Percentiles rank a stretch among this genome's conserved stretches.
phyloP scores from a whole-genome alignment of 2,113 vertebrate species.

The Balaeniceps rex region DNA sequence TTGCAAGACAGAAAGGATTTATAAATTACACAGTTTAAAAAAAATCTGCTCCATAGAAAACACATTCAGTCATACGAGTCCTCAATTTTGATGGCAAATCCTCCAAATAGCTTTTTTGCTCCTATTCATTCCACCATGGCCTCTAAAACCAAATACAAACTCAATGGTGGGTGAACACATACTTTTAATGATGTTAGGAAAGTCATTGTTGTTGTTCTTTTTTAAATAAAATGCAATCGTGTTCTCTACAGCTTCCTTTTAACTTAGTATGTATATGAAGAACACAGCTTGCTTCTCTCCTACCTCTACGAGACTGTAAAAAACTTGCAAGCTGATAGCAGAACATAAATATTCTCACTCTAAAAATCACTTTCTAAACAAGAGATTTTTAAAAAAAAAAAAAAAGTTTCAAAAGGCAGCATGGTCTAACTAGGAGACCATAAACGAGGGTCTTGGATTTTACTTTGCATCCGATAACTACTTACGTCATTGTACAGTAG shows the following conservation, averaged over 20 bases:
- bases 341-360: neutral
- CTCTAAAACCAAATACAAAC: neutral
- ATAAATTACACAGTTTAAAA: neutral
- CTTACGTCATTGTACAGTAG: neutral
- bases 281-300: neutral
- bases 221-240: neutral
- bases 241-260: neutral
- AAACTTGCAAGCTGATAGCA: neutral
- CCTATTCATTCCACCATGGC: neutral
- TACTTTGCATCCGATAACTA: neutral
- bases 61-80: rapidly evolving
- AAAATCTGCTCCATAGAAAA: neutral
- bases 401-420: neutral
- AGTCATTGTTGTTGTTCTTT: neutral
- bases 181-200: neutral
- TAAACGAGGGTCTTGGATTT: neutral
- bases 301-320: rapidly evolving
- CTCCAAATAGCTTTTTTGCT: neutral
- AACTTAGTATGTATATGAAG: neutral
- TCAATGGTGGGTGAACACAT: neutral
- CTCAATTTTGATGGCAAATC: neutral
- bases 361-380: neutral
- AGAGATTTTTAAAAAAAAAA: neutral
- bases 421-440: neutral
- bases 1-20: neutral